Percentiles rank a stretch among this genome's conserved stretches.
These are phyloP conservation scores for Neelides sp. DNA, from an alignment of 1,140 invertebrate species.

Conservation along the genomic window DNA sequence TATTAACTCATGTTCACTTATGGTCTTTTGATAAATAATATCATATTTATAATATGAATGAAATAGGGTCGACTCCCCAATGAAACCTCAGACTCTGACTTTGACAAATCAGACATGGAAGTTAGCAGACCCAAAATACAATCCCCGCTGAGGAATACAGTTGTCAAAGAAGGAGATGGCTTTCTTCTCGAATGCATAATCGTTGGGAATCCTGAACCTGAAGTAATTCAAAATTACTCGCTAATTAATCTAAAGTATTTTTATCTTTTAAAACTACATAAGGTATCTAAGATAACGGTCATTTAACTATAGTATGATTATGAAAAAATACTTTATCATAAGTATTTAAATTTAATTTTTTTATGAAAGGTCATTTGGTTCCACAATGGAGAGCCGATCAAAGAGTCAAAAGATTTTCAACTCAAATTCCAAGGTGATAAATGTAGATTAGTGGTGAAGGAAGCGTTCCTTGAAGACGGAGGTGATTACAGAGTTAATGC, in stretches of 20 bases:
- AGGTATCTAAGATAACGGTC: not conserved
- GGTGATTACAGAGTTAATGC: slow-evolving; percentile 69
- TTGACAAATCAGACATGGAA: slow-evolving; percentile 51
- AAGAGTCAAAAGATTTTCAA: slow-evolving; percentile 69
- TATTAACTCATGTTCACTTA: no score
- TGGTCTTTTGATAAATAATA: no score
- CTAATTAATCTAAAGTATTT: not conserved
- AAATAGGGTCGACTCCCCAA: slow-evolving; percentile 49
- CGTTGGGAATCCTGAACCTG: slow-evolving; percentile 68
- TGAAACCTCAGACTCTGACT: slow-evolving; percentile 53
- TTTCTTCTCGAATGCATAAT: slow-evolving; percentile 66
- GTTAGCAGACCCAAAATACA: slow-evolving; percentile 58
- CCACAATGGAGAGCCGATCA: slow-evolving; percentile 66
- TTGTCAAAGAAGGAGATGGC: slow-evolving; percentile 54
- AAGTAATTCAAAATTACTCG: slow-evolving; percentile 39
- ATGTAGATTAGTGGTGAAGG: slow-evolving; percentile 62
- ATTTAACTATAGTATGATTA: not conserved
- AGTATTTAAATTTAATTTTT: not conserved
- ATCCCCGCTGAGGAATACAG: slow-evolving; percentile 52
- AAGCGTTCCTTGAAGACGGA: slow-evolving; percentile 58
- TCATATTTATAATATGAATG: no score
- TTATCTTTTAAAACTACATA: not conserved
- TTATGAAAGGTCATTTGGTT: slow-evolving; percentile 65
- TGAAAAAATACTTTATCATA: slow-evolving; percentile 5
- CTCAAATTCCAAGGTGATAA: slow-evolving; percentile 65